These are phyloP conservation scores for Thalpophila matura DNA, from an alignment of 2,888 invertebrate genomes.

Conservation along the genomic window DNA sequence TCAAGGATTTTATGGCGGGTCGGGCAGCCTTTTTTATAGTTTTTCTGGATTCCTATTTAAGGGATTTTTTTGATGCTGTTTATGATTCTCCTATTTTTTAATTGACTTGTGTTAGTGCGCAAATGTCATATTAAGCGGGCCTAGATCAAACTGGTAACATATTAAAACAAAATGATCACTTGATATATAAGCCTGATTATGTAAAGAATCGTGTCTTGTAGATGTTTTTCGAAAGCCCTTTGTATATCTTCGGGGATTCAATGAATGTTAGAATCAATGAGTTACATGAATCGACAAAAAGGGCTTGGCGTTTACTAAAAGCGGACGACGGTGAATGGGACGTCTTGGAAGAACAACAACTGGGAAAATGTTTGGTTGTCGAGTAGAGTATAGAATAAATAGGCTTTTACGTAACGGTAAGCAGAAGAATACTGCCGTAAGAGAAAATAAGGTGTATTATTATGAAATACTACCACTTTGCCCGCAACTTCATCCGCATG, in stretches of 20 bases:
- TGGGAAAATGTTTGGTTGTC: background rate
- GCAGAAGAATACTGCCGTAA: background rate
- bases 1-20: background rate
- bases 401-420: no score
- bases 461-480: no score
- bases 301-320: background rate
- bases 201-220: constrained; percentile 7
- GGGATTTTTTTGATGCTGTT: background rate
- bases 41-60: background rate
- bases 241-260: constrained; percentile 8
- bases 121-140: constrained; percentile 55
- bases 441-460: no score
- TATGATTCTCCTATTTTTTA: background rate
- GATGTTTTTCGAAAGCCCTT: background rate
- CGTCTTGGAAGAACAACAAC: background rate
- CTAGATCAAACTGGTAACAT: constrained; percentile 29
- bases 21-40: background rate
- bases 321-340: background rate
- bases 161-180: background rate
- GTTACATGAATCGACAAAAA: background rate
- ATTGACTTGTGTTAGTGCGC: constrained; percentile 41
- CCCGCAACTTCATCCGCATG: no score
- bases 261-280: constrained; percentile 24
- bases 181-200: constrained; percentile 15
- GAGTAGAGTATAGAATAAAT: no score